Evolutionary conservation across 2,888 invertebrate species (phyloP), one percentile per base, ranked within the genome.

Genomic region (Asteroscopus sphinx): DNA sequence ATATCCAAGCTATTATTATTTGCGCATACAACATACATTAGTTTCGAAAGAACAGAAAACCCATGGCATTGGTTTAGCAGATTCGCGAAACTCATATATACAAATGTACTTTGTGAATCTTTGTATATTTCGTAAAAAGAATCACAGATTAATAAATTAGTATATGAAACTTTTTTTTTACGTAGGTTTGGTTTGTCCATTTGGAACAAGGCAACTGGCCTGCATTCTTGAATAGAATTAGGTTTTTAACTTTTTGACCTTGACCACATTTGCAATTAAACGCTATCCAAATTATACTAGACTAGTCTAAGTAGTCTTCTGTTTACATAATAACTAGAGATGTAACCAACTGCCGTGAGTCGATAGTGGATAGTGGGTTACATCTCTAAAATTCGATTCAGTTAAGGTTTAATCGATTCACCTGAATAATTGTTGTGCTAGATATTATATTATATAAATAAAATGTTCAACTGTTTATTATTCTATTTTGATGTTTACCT

Each of bases 331-430:
- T 21, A 21, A 21, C 45, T 39, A 56, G 15, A 41, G 44, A 40
- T 63, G 46, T 47, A 53, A 41, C 28, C n/a, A 16, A 21, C 2
- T 3, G 6, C 16, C 26, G 5, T n/a, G n/a, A 15, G 32, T 26
- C n/a, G n/a, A n/a, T 28, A 25, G 7, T 44, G 39, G 44, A 63
- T 45, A 37, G 42, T 56, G 3, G 57, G 62, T 55, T 73, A 54
- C 55, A 64, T 56, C 67, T 70, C 51, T 54, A 56, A 26, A 36
- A 67, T 66, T 73, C 48, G 63, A 55, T 42, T 45, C 64, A 15
- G 64, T 57, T 15, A 54, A 52, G 58, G 48, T 36, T 53, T 8
- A 64, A 68, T 73, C 35, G 58, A 73, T 73, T 70, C 30, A 44
- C 69, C 69, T 61, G 26, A 61, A 57, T 55, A 39, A 48, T 37